Evolutionary conservation across 2,113 vertebrate genomes (phyloP).

Genomic region (Malurus cyaneus): DNA sequence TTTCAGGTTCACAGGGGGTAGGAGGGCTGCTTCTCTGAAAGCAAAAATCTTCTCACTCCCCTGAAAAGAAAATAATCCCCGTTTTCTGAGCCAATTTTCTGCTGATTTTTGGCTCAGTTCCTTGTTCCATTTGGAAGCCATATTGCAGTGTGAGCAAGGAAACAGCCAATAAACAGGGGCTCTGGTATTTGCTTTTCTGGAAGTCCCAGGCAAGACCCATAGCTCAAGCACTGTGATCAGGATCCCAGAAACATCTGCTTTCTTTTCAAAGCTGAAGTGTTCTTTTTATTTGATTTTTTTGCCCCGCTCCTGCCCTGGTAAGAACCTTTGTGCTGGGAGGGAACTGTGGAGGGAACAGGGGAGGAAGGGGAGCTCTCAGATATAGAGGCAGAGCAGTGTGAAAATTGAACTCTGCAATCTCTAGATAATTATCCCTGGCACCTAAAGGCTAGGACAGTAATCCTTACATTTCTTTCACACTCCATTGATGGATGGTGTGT

Average conservation of each 20-base stretch:
- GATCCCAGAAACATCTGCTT: slow-evolving; percentile 47
- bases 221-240: slow-evolving; percentile 9
- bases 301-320: not conserved
- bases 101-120: slow-evolving; percentile 3
- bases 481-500: slow-evolving; percentile 31
- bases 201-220: not conserved
- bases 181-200: slow-evolving; percentile 24
- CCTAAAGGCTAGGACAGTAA: slow-evolving; percentile 14
- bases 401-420: slow-evolving; percentile 18
- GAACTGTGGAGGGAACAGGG: not conserved
- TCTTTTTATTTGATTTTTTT: slow-evolving; percentile 15
- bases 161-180: slow-evolving; percentile 32
- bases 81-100: not conserved
- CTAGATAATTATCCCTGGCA: slow-evolving; percentile 17
- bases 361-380: not conserved
- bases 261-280: slow-evolving; percentile 27
- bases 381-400: not conserved
- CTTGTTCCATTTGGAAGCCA: slow-evolving; percentile 41
- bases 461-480: slow-evolving; percentile 45
- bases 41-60: not conserved
- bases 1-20: not conserved
- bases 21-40: not conserved
- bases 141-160: slow-evolving; percentile 23
- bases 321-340: not conserved
- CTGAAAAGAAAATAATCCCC: not conserved